These are phyloP conservation scores for Cacoxenus indagator DNA, from an alignment of 2,888 invertebrate genomes.

Conservation along the genomic window DNA sequence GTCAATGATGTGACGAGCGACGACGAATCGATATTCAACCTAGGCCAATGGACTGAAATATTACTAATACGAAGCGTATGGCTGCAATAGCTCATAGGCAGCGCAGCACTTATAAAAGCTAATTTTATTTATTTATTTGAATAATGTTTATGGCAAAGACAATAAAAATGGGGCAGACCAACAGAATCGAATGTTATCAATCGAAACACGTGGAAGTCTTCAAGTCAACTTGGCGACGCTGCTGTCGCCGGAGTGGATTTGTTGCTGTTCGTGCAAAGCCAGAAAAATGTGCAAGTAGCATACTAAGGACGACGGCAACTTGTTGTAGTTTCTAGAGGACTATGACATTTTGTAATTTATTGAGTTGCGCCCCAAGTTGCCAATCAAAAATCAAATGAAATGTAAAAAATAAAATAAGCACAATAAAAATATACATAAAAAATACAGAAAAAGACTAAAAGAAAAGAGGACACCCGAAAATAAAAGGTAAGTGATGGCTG, in stretches of 20 bases:
- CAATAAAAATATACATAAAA: constrained; percentile 3
- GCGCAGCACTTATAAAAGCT: neutral
- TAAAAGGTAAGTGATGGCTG: constrained; percentile 59
- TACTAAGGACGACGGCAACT: neutral
- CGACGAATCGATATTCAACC: constrained; percentile 63
- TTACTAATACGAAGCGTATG: constrained; percentile 33
- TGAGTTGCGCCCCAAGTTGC: constrained; percentile 52
- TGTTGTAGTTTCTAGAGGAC: constrained; percentile 13
- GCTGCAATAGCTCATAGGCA: neutral
- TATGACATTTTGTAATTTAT: constrained; percentile 63
- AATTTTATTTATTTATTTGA: neutral
- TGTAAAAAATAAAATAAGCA: constrained; percentile 40
- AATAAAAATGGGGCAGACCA: neutral
- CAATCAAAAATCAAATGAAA: constrained; percentile 59
- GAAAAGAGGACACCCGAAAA: constrained; percentile 23
- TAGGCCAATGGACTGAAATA: constrained; percentile 54
- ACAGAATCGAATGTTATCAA: constrained; percentile 43
- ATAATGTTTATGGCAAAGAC: constrained; percentile 9
- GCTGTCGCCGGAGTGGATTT: neutral
- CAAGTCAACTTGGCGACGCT: neutral
- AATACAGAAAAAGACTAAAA: too few relatives aligned
- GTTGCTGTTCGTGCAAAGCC: constrained; percentile 36
- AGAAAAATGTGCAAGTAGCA: neutral
- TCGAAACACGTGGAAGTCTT: constrained; percentile 52
- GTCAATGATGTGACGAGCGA: neutral